Percentiles rank a stretch among this genome's conserved stretches.
These are phyloP conservation scores for Chloromyia formosa DNA, from an alignment of 2,888 invertebrate species.

Conservation along the genomic window DNA sequence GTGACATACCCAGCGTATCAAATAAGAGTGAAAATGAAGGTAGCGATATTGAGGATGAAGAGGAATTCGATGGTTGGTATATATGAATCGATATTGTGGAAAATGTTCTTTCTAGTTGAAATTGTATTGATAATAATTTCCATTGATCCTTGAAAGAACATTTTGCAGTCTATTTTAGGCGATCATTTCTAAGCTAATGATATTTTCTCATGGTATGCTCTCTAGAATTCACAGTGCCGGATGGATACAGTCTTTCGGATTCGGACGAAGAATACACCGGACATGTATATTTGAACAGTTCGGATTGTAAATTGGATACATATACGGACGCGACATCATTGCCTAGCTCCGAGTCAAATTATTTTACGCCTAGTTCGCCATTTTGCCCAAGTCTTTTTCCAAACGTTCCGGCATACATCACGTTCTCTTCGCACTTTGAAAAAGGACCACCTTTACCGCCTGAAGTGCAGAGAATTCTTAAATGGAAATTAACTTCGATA, in stretches of 20 bases:
- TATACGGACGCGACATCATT: constrained; percentile 32
- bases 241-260: constrained; percentile 42
- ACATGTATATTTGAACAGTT: constrained; percentile 32
- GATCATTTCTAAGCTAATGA: not conserved
- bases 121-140: not conserved
- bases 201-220: not conserved
- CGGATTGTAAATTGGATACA: constrained; percentile 19
- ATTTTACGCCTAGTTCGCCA: constrained; percentile 53
- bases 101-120: not conserved
- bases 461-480: constrained; percentile 79
- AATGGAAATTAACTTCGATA: constrained; percentile 94
- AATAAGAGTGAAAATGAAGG: constrained; percentile 40
- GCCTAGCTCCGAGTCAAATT: constrained; percentile 22
- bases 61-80: constrained; percentile 41
- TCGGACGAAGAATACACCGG: constrained; percentile 46
- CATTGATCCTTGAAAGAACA: not conserved
- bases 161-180: not conserved
- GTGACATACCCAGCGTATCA: constrained; percentile 32
- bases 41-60: constrained; percentile 41
- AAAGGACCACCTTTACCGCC: constrained; percentile 71
- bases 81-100: not conserved
- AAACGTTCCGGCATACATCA: constrained; percentile 79
- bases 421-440: constrained; percentile 76
- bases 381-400: constrained; percentile 73
- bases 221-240: constrained; percentile 10